Evolutionary conservation across 2,797 vertebrate species (phyloP), one percentile per base, ranked within the genome.

Genomic region (Acrossocheilus wenchowensis): DNA sequence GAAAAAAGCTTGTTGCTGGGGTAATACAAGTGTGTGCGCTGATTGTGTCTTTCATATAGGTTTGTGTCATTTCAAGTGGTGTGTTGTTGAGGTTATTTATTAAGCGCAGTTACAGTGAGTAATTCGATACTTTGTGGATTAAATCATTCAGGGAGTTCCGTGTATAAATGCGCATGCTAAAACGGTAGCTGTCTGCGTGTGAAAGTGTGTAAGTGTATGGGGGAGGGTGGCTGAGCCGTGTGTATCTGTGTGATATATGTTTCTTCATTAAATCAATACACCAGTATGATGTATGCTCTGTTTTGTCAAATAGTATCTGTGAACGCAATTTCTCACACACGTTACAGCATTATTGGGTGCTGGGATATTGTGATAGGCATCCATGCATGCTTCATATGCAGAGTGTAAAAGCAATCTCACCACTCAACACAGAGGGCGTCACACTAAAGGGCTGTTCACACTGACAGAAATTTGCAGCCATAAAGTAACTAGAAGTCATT

Each of bases 1-100:
- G 87, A 88, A 83, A 89, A 87, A 83, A 83, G 83, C 86, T 91
- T 87, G 89, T 87, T 90, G 91, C 88, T 34, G 72, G 89, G 89
- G 86, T 88, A 82, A 90, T 89, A 86, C 86, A 43, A 50, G 68
- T n/a, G 77, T 60, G 83, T 89, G 86, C 6, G 17, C 45, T 9
- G 62, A 36, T 64, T 77, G 66, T 78, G 52, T 71, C 66, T 36
- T 69, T 69, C 52, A 19, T 71, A 41, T 26, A 21, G 50, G 11
- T 52, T 26, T 39, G 64, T 69, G 80, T 50, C 45, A 54, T 71
- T 82, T 81, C 43, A 39, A 50, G 57, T 26, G 5, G 17, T 41
- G 62, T 34, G 43, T 26, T 34, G 82, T 17, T 4, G 23, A 41
- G 62, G 73, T 41, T 15, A 78, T 69, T 78, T 78, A 71, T 79